Base-by-base conservation (phyloP, 1,140 invertebrate species). In the Plectrocnemia conspersa region DNA sequence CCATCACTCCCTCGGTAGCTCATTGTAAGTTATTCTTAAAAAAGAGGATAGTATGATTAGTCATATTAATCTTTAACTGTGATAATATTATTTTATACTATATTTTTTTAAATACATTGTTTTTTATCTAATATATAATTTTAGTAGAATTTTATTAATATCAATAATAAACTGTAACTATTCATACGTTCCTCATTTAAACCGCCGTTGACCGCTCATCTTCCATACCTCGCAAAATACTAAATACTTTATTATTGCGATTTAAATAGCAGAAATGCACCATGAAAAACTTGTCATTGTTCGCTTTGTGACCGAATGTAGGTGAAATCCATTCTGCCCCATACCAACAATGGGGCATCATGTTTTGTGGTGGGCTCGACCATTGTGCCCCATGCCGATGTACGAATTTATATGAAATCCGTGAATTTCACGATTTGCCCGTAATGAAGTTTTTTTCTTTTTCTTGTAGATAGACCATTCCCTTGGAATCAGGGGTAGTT, bases 221-320 rank as follows among this genome's bases (percentile, higher is more conserved):
- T 16, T 38, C 16, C 13, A 50, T 11, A 18, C 24, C 9, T 32
- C 33, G 35, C 47, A 13, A 50, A 50, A 50, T 50, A 55, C 54
- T 60, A 60, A 60, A 60, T 60, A 60, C 58, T 60, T 52, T 60
- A 54, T 54, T 48, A 60, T 60, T 56, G 58, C 58, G 44, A 60
- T 60, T 55, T 53, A 56, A 60, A 60, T 60, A 48, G 58, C 58
- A 60, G 54, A 60, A 60, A 55, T 56, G 46, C 27, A 46, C 46
- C 52, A 60, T 47, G 33, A 50, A 52, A 40, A 52, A 48, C 38
- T 35, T 33, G 38, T 3, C 42, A 9, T 6, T 52, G 24, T 42
- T 13, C 6, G 13, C 46, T 55, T 59, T 60, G 58, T 60, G 33
- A n/a, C 15, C 15, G 24, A 56, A 60, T 60, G 58, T 56, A 55